A percentile compares a stretch with the other conserved stretches of the same genome.
These are phyloP conservation scores for Loriculus beryllinus DNA, from an alignment of 2,797 vertebrate genomes.

Conservation along the genomic window DNA sequence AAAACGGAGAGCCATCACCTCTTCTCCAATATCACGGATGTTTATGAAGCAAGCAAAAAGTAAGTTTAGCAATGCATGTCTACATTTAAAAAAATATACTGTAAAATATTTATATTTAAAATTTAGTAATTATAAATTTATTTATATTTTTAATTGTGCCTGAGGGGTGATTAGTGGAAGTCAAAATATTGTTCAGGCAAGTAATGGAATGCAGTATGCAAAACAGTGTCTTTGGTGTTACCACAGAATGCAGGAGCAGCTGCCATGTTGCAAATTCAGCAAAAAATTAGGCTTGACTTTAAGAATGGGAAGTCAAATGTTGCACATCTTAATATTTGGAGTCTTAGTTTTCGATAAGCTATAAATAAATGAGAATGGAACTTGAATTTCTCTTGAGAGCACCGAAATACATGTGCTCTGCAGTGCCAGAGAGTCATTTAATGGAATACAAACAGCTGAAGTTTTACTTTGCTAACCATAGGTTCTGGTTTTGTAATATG, in stretches of 20 bases:
- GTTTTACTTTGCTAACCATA: not conserved
- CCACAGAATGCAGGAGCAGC: not conserved
- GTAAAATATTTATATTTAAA: not conserved
- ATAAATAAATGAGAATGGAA: not conserved
- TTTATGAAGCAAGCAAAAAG: constrained; percentile 94
- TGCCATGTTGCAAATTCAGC: not conserved
- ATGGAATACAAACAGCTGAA: too few relatives aligned
- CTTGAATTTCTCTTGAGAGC: not conserved
- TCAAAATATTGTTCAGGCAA: not conserved
- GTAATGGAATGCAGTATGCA: not conserved
- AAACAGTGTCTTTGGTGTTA: not conserved
- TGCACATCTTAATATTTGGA: not conserved
- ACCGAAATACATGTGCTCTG: not conserved
- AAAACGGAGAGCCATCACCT: constrained; percentile 97
- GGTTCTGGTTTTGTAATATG: not conserved
- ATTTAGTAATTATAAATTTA: not conserved
- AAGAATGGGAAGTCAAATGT: not conserved
- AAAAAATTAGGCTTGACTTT: not conserved
- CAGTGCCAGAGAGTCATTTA: not conserved
- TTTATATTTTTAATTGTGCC: not conserved
- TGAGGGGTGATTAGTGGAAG: not conserved
- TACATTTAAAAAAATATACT: rapidly evolving
- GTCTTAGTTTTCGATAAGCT: not conserved
- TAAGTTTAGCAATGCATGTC: constrained; percentile 65
- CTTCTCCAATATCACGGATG: constrained; percentile 95